These are phyloP conservation scores for Callimorpha dominula DNA, from an alignment of 2,888 invertebrate species.

Conservation along the genomic window DNA sequence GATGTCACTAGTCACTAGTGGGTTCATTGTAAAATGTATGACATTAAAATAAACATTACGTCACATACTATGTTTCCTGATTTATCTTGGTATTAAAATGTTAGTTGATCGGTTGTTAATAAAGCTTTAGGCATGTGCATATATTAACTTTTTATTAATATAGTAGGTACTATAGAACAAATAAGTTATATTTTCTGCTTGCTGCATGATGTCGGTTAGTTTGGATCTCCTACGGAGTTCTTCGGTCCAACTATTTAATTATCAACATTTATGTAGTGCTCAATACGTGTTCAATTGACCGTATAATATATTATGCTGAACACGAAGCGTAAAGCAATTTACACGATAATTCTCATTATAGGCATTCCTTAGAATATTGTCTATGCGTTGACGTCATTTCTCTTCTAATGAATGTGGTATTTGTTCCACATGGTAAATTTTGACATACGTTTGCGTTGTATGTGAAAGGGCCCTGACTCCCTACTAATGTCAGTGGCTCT, in stretches of 20 bases:
- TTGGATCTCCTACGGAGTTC: neutral
- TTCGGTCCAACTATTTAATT: slow-evolving; percentile 5
- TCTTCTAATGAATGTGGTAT: slow-evolving; percentile 13
- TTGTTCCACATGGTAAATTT: neutral
- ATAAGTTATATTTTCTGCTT: neutral
- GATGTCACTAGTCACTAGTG: neutral
- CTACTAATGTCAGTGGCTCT: too few species aligned
- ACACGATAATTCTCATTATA: slow-evolving; percentile 39
- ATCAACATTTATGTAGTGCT: neutral
- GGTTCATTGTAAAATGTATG: neutral
- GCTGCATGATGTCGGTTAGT: too few species aligned
- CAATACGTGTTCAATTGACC: slow-evolving; percentile 8
- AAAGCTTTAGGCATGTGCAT: neutral
- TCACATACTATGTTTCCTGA: neutral
- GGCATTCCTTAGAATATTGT: slow-evolving; percentile 33
- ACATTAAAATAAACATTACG: neutral
- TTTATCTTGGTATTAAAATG: neutral
- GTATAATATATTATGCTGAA: slow-evolving; percentile 26
- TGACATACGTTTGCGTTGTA: too few species aligned
- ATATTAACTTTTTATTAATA: neutral
- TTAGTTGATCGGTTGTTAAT: neutral
- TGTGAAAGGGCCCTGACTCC: too few species aligned
- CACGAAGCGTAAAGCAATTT: slow-evolving; percentile 37
- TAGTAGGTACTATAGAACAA: neutral
- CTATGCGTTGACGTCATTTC: slow-evolving; percentile 33